Evolutionary conservation across 2,888 invertebrate genomes (phyloP), one percentile per base, ranked within the genome.

Genomic region (Dynastes hyllus): DNA sequence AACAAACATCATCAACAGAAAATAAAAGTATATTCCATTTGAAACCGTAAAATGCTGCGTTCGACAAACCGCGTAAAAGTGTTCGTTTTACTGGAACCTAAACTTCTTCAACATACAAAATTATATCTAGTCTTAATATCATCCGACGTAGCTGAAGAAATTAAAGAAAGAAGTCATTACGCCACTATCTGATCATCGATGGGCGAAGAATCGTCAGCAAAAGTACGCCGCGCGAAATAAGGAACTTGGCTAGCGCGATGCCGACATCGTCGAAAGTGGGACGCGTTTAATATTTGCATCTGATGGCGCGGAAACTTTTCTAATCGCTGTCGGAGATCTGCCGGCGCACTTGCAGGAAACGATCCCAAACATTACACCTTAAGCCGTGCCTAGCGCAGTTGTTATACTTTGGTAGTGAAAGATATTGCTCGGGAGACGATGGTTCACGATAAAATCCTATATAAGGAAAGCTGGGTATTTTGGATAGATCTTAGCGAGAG

Each of bases 281-380:
- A 58, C 55, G 22, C 55, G 27, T 58, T 58, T 22, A 58, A 58
- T 58, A 58, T 58, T 58, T 58, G 55, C 55, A 58, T 58, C 55
- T 58, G 55, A 58, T 58, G 55, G 22, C 55, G 55, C 9, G 55
- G 55, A 22, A 58, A 58, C 22, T 58, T 58, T 58, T 6, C 55
- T 58, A 58, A 58, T 58, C 55, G 22, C 22, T 16, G 16, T 22
- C 22, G 55, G 55, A 58, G 55, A 58, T 58, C 55, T 58, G 55
- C n/a, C 22, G 55, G 22, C 22, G 55, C 55, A 58, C 55, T 58
- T 58, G 16, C n/a, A 16, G 55, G 22, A 22, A 58, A 58, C 22
- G 55, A 58, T 27, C 55, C 55, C 22, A 58, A 58, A 27, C 55
- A 58, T 58, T 58, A 58, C 27, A 58, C 55, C 55, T 58, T 58